Percentiles rank a stretch among this genome's conserved stretches.
Evolutionary conservation across 2,797 vertebrate genomes (phyloP).

Genomic region (Synanceia verrucosa): DNA sequence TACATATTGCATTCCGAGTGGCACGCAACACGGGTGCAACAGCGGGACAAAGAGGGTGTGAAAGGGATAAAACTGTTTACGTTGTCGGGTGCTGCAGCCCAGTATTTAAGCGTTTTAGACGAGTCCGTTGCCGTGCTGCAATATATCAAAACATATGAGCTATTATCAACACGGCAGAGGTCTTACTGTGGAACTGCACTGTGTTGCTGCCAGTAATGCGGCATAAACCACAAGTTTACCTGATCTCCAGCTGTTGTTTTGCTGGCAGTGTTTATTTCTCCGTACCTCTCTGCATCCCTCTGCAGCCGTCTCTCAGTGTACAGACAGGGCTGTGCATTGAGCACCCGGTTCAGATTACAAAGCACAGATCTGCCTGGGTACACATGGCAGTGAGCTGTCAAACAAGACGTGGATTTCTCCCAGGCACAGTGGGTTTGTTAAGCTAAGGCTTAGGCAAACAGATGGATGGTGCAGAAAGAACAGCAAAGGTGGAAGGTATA

Average conservation of each 20-base stretch:
- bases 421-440: slow-evolving; percentile 63
- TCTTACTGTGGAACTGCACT: too few relatives aligned
- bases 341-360: slow-evolving; percentile 71
- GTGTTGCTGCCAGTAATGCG: slow-evolving; percentile 40
- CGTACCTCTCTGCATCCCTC: slow-evolving; percentile 39
- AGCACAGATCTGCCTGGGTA: slow-evolving; percentile 70
- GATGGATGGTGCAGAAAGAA: slow-evolving; percentile 56
- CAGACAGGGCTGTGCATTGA: slow-evolving; percentile 73
- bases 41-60: slow-evolving; percentile 11
- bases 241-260: slow-evolving; percentile 55
- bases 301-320: slow-evolving; percentile 62
- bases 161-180: neutral
- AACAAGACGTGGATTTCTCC: slow-evolving; percentile 68
- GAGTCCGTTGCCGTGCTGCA: neutral
- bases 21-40: slow-evolving; percentile 11
- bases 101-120: neutral
- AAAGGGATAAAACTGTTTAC: slow-evolving; percentile 26
- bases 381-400: slow-evolving; percentile 72
- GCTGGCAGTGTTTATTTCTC: slow-evolving; percentile 49
- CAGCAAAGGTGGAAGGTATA: slow-evolving; percentile 49
- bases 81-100: neutral
- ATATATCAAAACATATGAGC: neutral
- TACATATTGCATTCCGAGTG: slow-evolving; percentile 13
- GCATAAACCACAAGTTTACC: slow-evolving; percentile 44
- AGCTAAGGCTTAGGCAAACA: slow-evolving; percentile 68